phyloP scores from a whole-genome alignment of 2,888 invertebrate species.

The Caenorhabditis drosophilae region DNA sequence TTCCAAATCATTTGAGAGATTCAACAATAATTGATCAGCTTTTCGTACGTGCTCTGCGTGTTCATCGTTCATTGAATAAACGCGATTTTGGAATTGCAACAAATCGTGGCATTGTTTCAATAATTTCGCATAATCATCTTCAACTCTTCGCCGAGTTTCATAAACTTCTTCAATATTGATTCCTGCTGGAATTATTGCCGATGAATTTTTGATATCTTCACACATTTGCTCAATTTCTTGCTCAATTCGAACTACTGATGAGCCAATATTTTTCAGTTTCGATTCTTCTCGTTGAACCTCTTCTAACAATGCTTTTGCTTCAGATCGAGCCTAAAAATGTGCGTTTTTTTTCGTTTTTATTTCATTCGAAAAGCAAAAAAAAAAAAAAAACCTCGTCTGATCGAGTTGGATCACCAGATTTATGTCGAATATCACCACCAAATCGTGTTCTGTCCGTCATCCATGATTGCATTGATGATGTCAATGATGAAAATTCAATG shows the following conservation, averaged over 20 bases:
- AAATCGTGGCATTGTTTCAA: constrained; percentile 50
- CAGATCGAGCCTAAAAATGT: constrained; percentile 18
- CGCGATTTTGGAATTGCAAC: constrained; percentile 48
- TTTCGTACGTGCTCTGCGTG: constrained; percentile 29
- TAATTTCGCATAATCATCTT: constrained; percentile 47
- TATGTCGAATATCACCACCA: constrained; percentile 48
- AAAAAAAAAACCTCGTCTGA: constrained; percentile 9
- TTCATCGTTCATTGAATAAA: constrained; percentile 45
- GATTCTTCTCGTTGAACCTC: constrained; percentile 36
- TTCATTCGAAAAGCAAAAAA: background rate
- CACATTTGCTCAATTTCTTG: constrained; percentile 44
- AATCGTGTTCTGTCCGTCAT: constrained; percentile 50
- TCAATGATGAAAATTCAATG: constrained; percentile 58
- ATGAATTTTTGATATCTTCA: constrained; percentile 31
- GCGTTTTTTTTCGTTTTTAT: too few relatives aligned
- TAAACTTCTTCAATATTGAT: constrained; percentile 46
- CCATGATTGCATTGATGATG: constrained; percentile 62
- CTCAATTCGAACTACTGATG: constrained; percentile 41
- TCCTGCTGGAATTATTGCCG: constrained; percentile 16
- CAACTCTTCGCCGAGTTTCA: constrained; percentile 40
- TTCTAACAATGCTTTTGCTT: constrained; percentile 33
- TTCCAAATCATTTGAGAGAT: constrained; percentile 22
- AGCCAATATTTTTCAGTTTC: constrained; percentile 37
- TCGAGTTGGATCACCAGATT: constrained; percentile 47
- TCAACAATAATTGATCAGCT: constrained; percentile 24